These are phyloP conservation scores for Hippopotamyrus pictus DNA, from an alignment of 2,797 vertebrate genomes.

Conservation along the genomic window DNA sequence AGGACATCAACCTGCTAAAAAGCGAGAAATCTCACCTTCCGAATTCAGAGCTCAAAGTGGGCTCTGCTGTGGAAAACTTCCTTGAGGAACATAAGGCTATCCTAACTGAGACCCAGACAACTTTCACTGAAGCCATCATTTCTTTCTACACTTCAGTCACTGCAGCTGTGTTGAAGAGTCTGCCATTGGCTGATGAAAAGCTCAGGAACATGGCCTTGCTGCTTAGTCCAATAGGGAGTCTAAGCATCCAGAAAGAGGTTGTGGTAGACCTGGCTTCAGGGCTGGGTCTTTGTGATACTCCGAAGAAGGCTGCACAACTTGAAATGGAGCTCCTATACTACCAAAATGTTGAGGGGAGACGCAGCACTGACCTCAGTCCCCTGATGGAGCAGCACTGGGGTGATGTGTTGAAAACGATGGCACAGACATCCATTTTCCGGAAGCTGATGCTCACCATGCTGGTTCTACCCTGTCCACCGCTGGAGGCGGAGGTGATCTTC, in stretches of 20 bases:
- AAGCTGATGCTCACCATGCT: constrained; percentile 60
- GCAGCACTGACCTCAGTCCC: neutral
- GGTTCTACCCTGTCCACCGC: constrained; percentile 56
- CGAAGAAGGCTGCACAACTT: constrained; percentile 45
- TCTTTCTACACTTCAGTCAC: constrained; percentile 56
- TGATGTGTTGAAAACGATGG: constrained; percentile 41
- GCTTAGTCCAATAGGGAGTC: constrained; percentile 49
- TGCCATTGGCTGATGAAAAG: constrained; percentile 49
- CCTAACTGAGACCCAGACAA: constrained; percentile 24
- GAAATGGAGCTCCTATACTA: constrained; percentile 53
- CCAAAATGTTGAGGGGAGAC: constrained; percentile 39
- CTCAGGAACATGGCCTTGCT: constrained; percentile 52
- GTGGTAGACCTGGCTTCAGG: constrained; percentile 49
- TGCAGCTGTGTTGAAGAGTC: constrained; percentile 38
- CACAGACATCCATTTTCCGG: constrained; percentile 47
- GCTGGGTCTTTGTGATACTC: constrained; percentile 49
- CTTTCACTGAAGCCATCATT: constrained; percentile 43
- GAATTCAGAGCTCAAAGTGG: constrained; percentile 41
- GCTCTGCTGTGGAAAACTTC: constrained; percentile 48
- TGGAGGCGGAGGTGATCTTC: constrained; percentile 50
- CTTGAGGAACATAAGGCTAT: constrained; percentile 36
- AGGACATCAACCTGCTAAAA: constrained; percentile 44
- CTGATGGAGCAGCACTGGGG: constrained; percentile 55
- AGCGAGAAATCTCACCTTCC: constrained; percentile 45
- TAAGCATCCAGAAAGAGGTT: constrained; percentile 38